phyloP scores from a whole-genome alignment of 2,113 vertebrate species.

The Smithornis capensis region DNA sequence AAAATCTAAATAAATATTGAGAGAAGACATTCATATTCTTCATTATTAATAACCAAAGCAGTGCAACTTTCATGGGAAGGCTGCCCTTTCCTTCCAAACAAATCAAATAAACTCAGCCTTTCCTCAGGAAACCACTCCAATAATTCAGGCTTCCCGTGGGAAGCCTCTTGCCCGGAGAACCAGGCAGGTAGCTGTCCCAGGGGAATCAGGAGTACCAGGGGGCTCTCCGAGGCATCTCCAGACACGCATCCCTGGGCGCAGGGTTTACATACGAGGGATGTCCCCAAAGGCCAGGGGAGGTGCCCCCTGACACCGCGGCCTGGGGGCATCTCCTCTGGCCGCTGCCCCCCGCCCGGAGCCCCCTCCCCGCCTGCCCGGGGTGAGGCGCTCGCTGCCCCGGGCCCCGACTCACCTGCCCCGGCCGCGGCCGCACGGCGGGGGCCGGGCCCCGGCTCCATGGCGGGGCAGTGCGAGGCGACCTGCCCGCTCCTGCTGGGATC shows the following conservation, averaged over 20 bases:
- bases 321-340: fast-evolving
- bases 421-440: not conserved
- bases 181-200: no score
- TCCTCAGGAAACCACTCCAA: not conserved
- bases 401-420: not conserved
- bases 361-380: not conserved
- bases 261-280: no score
- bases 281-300: not conserved
- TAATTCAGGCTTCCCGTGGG: fast-evolving
- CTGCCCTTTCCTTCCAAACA: not conserved
- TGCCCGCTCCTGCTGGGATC: fast-evolving
- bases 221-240: not conserved
- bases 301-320: fast-evolving
- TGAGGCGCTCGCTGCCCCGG: fast-evolving
- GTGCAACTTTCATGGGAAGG: fast-evolving
- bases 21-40: not conserved
- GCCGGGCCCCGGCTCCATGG: not conserved
- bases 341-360: no score
- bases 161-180: fast-evolving
- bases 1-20: fast-evolving
- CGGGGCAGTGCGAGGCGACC: fast-evolving
- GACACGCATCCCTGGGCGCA: fast-evolving
- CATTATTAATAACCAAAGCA: not conserved
- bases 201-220: not conserved
- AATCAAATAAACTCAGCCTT: fast-evolving